Base-by-base conservation (phyloP, 2,888 invertebrate species). In the Allacma fusca region DNA sequence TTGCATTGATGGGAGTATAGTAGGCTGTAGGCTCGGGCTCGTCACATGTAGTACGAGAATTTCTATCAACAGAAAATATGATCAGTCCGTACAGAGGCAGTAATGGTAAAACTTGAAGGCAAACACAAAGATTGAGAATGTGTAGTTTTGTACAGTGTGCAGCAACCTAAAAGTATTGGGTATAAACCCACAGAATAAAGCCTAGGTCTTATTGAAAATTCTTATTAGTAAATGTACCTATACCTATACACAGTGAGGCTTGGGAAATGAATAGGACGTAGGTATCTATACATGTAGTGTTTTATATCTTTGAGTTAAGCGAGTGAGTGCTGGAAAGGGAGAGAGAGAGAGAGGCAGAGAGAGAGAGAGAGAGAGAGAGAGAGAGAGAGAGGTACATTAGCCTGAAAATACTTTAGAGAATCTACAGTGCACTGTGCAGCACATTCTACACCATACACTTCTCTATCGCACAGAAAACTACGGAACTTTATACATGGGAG, bases 331-430 rank as follows among this genome's bases (percentile, higher is more conserved):
- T 28, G 29, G 68, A 28, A 29, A 67, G 67, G 21, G 24, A 64
- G n/a, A 29, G 26, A 67, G 67, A 67, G 29, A 69, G 67, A 34
- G n/a, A 40, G 43, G 21, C 16, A 69, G 68, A n/a, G 28, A n/a
- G 29, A 28, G 1, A 9, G 4, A n/a, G 68, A 28, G 21, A 67
- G 67, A 64, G 24, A 64, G n/a, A 29, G 26, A 67, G 67, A 67
- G 29, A 69, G 67, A 34, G n/a, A 40, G 43, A 40, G 34, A 69
- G 68, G 68, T 34, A 69, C 43, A 69, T 69, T 69, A 69, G 68
- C 68, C 68, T 69, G 68, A 69, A 69, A 69, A 29, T 69, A 69
- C 68, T 69, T 69, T 69, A 40, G 50, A 50, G 19, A 50, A 50
- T 50, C 40, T 23, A 69, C 21, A 69, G 40, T 43, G 40, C n/a